Conservation (phyloP, 1,140 invertebrate genomes). For the Bombus pascuorum region DNA sequence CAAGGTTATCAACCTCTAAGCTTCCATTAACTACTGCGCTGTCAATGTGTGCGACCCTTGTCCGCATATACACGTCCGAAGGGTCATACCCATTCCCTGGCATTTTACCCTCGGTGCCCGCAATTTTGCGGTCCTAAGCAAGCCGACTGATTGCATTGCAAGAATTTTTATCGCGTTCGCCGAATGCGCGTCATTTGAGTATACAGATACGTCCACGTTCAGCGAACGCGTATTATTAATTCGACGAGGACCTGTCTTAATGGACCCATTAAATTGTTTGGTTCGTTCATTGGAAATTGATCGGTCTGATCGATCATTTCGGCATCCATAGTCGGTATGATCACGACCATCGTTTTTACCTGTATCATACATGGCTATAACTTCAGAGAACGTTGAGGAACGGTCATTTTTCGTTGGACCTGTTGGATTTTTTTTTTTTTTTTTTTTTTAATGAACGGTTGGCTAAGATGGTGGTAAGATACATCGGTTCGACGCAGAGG, state of each 20-base stretch:
- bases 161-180: constrained; percentile 28
- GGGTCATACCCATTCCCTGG: constrained; percentile 36
- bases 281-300: not conserved
- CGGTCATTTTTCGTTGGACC: not conserved
- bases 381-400: not conserved
- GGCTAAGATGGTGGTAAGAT: constrained; percentile 41
- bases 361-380: not conserved
- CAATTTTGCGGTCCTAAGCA: constrained; percentile 63
- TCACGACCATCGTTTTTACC: not conserved
- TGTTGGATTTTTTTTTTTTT: not conserved
- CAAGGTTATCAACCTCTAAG: constrained; percentile 71
- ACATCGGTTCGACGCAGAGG: constrained; percentile 37
- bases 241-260: not conserved
- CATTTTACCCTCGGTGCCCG: constrained; percentile 55
- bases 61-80: constrained; percentile 28
- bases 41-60: not conserved
- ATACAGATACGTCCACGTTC: not conserved
- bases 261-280: not conserved
- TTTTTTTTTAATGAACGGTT: not conserved
- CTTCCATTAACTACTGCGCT: constrained; percentile 63
- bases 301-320: not conserved
- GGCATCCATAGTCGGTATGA: no score
- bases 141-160: constrained; percentile 56
- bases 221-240: not conserved
- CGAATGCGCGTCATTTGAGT: not conserved